phyloP scores from a whole-genome alignment of 1,140 invertebrate genomes.

The Cydia splendana region DNA sequence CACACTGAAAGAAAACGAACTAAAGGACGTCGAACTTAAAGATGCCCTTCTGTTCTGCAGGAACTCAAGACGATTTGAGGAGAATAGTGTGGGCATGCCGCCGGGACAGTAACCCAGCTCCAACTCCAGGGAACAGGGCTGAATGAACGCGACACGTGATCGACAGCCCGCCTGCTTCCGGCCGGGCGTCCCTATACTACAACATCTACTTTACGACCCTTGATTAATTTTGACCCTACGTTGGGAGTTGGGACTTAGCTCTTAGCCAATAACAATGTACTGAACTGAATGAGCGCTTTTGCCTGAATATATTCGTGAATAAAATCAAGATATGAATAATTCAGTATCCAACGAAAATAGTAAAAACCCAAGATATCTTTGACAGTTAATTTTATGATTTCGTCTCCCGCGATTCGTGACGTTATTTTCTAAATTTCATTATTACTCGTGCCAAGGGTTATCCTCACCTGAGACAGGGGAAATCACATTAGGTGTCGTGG shows the following conservation, averaged over 20 bases:
- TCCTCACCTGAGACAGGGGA: neutral
- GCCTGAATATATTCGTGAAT: conserved; percentile 28
- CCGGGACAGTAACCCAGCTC: too few species aligned
- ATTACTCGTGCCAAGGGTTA: neutral
- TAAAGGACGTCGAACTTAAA: too few species aligned
- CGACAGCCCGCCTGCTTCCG: too few species aligned
- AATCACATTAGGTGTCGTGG: neutral
- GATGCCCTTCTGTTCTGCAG: too few species aligned
- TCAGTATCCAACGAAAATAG: conserved; percentile 27
- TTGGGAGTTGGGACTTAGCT: neutral
- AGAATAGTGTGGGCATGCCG: too few species aligned
- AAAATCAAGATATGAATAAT: conserved; percentile 30
- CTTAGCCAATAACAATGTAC: conserved; percentile 14
- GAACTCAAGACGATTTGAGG: too few species aligned
- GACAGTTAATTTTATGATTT: conserved; percentile 32
- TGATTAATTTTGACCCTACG: neutral
- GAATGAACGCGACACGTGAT: too few species aligned
- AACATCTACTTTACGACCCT: too few species aligned
- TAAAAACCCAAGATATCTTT: conserved; percentile 24
- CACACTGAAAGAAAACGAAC: too few species aligned
- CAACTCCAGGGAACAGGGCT: too few species aligned
- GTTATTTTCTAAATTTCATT: conserved; percentile 13
- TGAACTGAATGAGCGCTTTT: conserved; percentile 18
- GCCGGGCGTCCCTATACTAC: too few species aligned
- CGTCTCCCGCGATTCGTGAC: conserved; percentile 4